A percentile compares a stretch with the other conserved stretches of the same genome.
Conservation (phyloP, 2,888 invertebrate genomes). For the Yponomeuta evonymella region DNA sequence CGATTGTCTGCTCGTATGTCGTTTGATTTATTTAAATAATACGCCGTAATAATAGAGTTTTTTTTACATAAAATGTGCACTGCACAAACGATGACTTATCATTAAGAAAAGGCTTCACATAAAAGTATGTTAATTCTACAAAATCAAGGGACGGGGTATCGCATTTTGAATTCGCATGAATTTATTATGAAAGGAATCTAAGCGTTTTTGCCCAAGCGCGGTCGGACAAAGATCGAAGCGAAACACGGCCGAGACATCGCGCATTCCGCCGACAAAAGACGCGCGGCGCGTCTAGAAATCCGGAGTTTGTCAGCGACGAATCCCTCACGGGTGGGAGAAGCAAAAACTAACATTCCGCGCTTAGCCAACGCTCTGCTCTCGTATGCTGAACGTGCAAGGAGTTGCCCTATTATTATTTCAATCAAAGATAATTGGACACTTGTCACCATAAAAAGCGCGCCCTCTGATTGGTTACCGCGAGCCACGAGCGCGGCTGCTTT, state of each 20-base stretch:
- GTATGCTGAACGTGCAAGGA: conserved; percentile 49
- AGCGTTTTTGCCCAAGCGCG: conserved; percentile 20
- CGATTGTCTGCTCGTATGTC: conserved; percentile 26
- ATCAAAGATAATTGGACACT: conserved; percentile 68
- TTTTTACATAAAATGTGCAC: background rate
- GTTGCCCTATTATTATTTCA: conserved; percentile 64
- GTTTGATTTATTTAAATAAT: conserved; percentile 15
- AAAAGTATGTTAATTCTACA: conserved; percentile 11
- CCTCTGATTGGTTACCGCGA: conserved; percentile 40
- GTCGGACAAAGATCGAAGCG: conserved; percentile 55
- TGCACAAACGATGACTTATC: background rate
- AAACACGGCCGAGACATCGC: conserved; percentile 55
- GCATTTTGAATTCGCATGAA: conserved; percentile 9
- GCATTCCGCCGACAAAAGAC: conserved; percentile 44
- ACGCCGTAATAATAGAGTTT: background rate
- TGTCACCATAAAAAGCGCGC: conserved; percentile 57
- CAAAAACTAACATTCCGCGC: conserved; percentile 43
- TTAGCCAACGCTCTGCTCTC: conserved; percentile 40
- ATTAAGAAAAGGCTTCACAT: background rate
- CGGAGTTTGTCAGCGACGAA: conserved; percentile 39
- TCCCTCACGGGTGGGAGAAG: conserved; percentile 58
- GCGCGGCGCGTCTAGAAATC: conserved; percentile 49
- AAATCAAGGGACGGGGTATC: background rate
- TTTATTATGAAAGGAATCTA: conserved; percentile 17
- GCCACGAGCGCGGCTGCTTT: conserved; percentile 47